Percentiles rank a stretch among this genome's conserved stretches.
These are phyloP conservation scores for Pseudomyrmex gracilis DNA, from an alignment of 1,140 invertebrate species.

Conservation along the genomic window DNA sequence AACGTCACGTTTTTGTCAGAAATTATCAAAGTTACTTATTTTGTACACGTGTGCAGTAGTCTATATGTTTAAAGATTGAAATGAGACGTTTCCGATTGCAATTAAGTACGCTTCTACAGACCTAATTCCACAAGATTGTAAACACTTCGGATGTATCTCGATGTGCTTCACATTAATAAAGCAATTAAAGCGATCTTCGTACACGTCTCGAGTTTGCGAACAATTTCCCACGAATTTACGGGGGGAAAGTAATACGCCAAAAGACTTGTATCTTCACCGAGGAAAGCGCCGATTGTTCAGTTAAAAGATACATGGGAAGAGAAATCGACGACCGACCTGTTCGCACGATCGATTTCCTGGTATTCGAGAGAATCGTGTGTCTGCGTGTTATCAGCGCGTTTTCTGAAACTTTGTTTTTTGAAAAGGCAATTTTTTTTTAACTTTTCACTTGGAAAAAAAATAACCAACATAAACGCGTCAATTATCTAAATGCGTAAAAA, in stretches of 20 bases:
- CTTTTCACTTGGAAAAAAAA: too few relatives aligned
- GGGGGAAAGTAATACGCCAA: constrained; percentile 37
- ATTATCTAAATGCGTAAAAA: too few relatives aligned
- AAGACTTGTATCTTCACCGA: neutral
- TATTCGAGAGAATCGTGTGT: constrained; percentile 13
- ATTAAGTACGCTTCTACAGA: neutral
- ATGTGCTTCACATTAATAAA: neutral
- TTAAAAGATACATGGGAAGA: constrained; percentile 69
- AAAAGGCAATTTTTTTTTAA: too few relatives aligned
- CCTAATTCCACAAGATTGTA: neutral
- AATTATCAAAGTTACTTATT: constrained; percentile 10
- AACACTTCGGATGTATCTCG: neutral
- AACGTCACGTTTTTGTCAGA: neutral
- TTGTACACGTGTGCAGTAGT: neutral
- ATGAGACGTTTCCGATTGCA: constrained; percentile 14
- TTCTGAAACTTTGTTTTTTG: neutral
- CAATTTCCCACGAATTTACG: constrained; percentile 51
- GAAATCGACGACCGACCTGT: constrained; percentile 67
- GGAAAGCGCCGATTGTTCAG: constrained; percentile 56
- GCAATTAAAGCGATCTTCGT: neutral
- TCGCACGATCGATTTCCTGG: constrained; percentile 72
- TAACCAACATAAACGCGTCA: too few relatives aligned
- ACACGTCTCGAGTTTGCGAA: neutral
- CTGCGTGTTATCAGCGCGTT: constrained; percentile 39
- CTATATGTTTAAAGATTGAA: neutral